Base-by-base conservation (phyloP, 1,140 invertebrate genomes). In the Aphis craccivora region DNA sequence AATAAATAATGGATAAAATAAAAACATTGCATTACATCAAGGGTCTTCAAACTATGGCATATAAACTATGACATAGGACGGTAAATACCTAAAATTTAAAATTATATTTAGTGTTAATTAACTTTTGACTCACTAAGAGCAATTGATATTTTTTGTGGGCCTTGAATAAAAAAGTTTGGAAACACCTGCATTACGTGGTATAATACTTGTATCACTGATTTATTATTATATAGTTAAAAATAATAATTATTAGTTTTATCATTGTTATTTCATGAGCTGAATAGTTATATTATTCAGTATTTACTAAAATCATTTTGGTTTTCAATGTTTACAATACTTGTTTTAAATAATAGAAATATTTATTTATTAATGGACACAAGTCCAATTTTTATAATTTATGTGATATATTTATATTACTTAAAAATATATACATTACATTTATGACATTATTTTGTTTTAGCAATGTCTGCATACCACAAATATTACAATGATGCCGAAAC, bases 381-480 rank as follows among this genome's bases (percentile, higher is more conserved):
- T 40, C 37, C 37, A 40, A 40, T 40, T 40, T 40, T 37, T 40
- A 2, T 40, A 40, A 40, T 40, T 40, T 40, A 40, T 40, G 37
- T 40, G 37, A 40, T 40, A 40, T 40, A 40, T 40, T 40, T 40
- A 40, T 40, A 40, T 40, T 40, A 86, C 2, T 83, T 83, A n/a
- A 67, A 67, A 67, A 30, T 81, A 86, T 86, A 8, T 30, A 90
- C n/a, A 93, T 93, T 30, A 90, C n/a, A 93, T 93, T 20, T 60
- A 90, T 40, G 37, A 88, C 30, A 76, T 91, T 67, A 94, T 95
- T 95, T 95, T 95, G 94, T 96, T 96, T 83, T 95, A 99, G 98
- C 98, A 30, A 96, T 99, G 96, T 99, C 98, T 53, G 98, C 98
- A 9, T 99, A 99, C 96, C 98, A 99, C 95, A 98, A 98, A 95